Conservation (phyloP, 2,797 vertebrate species). For the Squalus acanthias region DNA sequence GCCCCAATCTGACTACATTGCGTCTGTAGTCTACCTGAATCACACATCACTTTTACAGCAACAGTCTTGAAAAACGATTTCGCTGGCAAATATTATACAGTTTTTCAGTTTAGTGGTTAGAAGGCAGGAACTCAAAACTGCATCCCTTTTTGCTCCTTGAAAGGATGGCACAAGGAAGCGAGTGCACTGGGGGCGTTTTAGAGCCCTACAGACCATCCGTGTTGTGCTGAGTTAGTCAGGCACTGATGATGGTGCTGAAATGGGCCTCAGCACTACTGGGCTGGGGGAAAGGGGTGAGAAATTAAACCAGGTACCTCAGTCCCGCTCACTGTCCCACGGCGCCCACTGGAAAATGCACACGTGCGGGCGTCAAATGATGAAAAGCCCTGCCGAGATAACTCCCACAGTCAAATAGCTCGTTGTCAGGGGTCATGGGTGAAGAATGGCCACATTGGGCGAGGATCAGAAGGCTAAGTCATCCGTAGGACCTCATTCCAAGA, state of each 20-base stretch:
- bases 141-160: neutral
- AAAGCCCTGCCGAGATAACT: no score
- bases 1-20: neutral
- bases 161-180: neutral
- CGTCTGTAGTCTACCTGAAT: neutral
- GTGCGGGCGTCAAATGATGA: no score
- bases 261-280: neutral
- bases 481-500: no score
- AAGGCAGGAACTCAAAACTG: neutral
- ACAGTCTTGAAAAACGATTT: neutral
- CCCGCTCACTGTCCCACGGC: no score
- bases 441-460: no score
- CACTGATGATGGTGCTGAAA: neutral
- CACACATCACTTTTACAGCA: neutral
- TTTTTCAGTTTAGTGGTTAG: neutral
- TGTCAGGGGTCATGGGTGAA: no score
- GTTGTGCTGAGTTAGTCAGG: neutral
- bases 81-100: neutral
- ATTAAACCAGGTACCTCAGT: neutral
- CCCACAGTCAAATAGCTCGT: no score
- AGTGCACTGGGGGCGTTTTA: neutral
- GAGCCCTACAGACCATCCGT: neutral
- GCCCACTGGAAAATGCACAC: no score
- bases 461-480: no score
- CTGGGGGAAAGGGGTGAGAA: neutral